Evolutionary conservation across 2,797 vertebrate genomes (phyloP), one percentile per base, ranked within the genome.

Genomic region (Apogon hyalosoma): DNA sequence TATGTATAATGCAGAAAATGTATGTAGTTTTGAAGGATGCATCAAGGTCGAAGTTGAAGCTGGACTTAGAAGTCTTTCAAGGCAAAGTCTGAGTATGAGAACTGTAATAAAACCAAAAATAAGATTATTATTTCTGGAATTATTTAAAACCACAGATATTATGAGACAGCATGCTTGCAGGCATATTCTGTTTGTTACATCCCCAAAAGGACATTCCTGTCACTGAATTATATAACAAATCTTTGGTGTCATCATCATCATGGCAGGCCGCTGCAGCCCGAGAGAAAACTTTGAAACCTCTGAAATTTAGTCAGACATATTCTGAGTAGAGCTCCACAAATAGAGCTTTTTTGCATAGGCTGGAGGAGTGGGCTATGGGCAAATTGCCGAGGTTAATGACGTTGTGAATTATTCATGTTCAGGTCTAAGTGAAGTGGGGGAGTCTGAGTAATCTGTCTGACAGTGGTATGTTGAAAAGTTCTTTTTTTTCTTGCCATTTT

Each of bases 301-400:
- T 69, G 63, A 82, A 85, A 88, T 85, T 50, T 63, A 80, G 56
- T 89, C 63, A 58, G 75, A 77, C 66, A 69, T 80, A 70, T 78
- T 72, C 60, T 45, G 77, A 63, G 69, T 78, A 56, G 55, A 66
- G 49, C 57, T 70, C 75, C 63, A 62, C 75, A 87, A 87, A 85
- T 80, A 76, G 85, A 79, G 66, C 18, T 52, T 45, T 73, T 74
- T 80, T 80, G 57, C 62, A 61, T 45, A 41, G 16, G 51, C 76
- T 83, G 46, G 41, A 71, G 77, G 71, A 75, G 49, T 83, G 73
- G 68, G 78, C 84, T 75, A n/a, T 40, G 61, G 77, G 87, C 77
- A 87, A 84, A 86, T 77, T 80, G 73, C 82, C 75, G 36, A 81
- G 85, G 85, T 88, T 91, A 90, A 92, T 89, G 79, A 88, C 68